These are phyloP conservation scores for Drosophila infuscata DNA, from an alignment of 2,888 invertebrate species.

Conservation along the genomic window DNA sequence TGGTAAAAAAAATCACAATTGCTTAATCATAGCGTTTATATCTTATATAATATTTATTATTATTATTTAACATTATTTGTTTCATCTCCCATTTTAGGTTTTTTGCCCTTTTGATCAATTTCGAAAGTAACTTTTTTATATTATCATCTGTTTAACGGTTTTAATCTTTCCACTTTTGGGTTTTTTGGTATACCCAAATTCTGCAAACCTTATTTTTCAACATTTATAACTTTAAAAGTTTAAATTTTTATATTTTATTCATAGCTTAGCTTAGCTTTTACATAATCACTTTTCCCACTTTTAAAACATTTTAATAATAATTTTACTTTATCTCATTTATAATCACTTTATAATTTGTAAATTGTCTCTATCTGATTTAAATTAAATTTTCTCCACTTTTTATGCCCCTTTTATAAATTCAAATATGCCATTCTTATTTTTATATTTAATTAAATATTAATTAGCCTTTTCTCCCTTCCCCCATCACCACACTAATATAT, in stretches of 20 bases:
- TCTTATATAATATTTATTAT: neutral
- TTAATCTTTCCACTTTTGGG: neutral
- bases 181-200: neutral
- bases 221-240: neutral
- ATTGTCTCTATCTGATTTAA: neutral
- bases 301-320: neutral
- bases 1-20: neutral
- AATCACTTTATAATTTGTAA: neutral
- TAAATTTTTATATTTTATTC: neutral
- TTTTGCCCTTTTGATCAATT: neutral
- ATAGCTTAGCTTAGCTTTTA: neutral
- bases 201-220: neutral
- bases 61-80: neutral
- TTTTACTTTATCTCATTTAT: neutral
- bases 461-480: neutral
- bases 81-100: neutral
- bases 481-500: neutral
- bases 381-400: neutral
- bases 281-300: neutral
- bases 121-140: neutral
- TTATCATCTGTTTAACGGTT: neutral
- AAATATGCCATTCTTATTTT: neutral
- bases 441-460: neutral
- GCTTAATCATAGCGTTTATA: no score
- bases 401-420: neutral